Evolutionary conservation across 2,797 vertebrate genomes (phyloP).

Genomic region (Anguilla obscura): DNA sequence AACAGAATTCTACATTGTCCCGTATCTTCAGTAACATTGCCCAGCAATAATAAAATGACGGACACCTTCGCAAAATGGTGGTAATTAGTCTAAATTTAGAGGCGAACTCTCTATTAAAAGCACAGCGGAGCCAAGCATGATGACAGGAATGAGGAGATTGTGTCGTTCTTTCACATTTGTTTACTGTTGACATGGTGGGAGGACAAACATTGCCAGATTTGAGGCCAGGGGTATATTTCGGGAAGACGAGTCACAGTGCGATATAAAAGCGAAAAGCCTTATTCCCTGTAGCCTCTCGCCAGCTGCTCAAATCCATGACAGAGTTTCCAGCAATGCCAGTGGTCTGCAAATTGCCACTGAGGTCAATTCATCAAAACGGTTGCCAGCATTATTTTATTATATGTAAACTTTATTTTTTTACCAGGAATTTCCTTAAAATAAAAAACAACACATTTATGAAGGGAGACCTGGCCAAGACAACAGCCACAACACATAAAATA

Average conservation of each 20-base stretch:
- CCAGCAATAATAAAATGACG: background rate
- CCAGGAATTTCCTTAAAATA: background rate
- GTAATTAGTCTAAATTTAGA: slow-evolving; percentile 26
- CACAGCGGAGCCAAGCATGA: background rate
- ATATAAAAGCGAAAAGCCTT: slow-evolving; percentile 2
- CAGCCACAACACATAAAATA: too few species aligned
- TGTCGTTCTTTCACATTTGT: slow-evolving; percentile 16
- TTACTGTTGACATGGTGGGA: slow-evolving; percentile 24
- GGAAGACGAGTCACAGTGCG: slow-evolving; percentile 13
- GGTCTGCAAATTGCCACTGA: slow-evolving; percentile 5
- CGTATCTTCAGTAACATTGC: background rate
- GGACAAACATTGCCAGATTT: slow-evolving; percentile 28
- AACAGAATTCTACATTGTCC: background rate
- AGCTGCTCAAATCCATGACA: slow-evolving; percentile 15
- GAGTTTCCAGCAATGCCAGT: slow-evolving; percentile 19
- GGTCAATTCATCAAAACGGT: background rate
- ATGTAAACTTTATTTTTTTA: background rate
- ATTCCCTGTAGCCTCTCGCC: background rate
- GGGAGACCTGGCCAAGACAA: too few species aligned
- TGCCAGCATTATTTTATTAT: background rate
- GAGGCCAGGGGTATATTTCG: slow-evolving; percentile 22
- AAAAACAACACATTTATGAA: background rate
- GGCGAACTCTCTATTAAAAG: background rate
- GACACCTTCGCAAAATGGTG: background rate
- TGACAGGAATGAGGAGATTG: slow-evolving; percentile 7